These are phyloP conservation scores for Spinus olivaceus DNA, from an alignment of 2,797 vertebrate genomes.

Conservation along the genomic window DNA sequence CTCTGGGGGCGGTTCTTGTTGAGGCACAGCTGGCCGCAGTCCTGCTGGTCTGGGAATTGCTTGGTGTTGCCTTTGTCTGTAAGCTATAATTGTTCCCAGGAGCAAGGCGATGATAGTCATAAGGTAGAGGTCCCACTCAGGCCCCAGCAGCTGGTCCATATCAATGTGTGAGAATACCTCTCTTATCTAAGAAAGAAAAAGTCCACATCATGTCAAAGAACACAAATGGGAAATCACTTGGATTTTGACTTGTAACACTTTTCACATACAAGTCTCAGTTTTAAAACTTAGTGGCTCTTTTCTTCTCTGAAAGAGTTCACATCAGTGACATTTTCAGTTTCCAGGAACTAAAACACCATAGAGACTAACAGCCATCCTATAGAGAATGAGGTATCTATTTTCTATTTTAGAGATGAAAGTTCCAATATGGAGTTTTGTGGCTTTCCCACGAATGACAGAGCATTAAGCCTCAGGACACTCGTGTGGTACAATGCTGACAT, in stretches of 20 bases:
- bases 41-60: constrained; percentile 78
- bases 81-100: constrained; percentile 94
- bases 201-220: background rate
- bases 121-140: constrained; percentile 99
- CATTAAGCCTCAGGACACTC: background rate
- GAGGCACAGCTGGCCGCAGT: constrained; percentile 70
- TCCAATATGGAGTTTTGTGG: background rate
- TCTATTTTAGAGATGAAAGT: background rate
- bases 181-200: constrained; percentile 79
- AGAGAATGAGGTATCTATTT: background rate
- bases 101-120: constrained; percentile 97
- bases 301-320: background rate
- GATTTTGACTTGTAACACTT: background rate
- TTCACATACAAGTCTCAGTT: background rate
- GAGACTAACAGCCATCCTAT: background rate
- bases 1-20: constrained; percentile 71
- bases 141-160: constrained; percentile 94
- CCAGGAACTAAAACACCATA: background rate
- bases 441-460: background rate
- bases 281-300: background rate
- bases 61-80: constrained; percentile 95
- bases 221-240: background rate
- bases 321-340: background rate
- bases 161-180: constrained; percentile 89
- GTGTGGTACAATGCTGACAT: background rate